A percentile compares a stretch with the other conserved stretches of the same genome.
These are phyloP conservation scores for Ridgeia piscesae DNA, from an alignment of 1,140 invertebrate genomes.

Conservation along the genomic window DNA sequence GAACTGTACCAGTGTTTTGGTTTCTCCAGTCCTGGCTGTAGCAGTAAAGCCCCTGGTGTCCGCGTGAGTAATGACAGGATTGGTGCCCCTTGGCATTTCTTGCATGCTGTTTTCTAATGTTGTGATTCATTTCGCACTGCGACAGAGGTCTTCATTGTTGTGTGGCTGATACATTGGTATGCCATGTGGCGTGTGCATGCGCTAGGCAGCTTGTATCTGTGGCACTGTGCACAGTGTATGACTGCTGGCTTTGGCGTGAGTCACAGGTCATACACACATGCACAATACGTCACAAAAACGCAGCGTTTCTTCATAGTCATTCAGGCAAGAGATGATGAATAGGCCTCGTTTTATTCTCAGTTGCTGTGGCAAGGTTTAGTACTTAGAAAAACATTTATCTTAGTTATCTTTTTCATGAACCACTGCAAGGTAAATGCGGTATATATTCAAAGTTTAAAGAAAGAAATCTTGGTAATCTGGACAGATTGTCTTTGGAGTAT, in stretches of 20 bases:
- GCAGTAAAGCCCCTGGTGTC: neutral
- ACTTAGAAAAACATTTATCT: neutral
- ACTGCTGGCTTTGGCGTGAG: neutral
- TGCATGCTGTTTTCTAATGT: neutral
- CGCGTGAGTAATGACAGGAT: neutral
- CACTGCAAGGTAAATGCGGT: neutral
- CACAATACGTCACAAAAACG: neutral
- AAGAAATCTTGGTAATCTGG: neutral
- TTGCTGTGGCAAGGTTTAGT: neutral
- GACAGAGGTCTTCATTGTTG: conserved; percentile 4
- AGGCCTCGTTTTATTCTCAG: neutral
- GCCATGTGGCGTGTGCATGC: neutral
- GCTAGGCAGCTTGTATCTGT: neutral
- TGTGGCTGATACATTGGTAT: neutral
- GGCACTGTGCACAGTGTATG: no score
- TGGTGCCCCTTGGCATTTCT: neutral
- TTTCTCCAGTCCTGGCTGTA: neutral
- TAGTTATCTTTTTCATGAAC: neutral
- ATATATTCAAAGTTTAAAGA: neutral
- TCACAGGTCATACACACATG: neutral
- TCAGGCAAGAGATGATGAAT: neutral
- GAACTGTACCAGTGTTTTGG: neutral
- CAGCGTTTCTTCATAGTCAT: neutral
- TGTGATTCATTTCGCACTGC: neutral
- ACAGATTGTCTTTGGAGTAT: no score